A percentile compares a stretch with the other conserved stretches of the same genome.
phyloP scores from a whole-genome alignment of 2,113 vertebrate genomes.

The Archocentrus centrarchus region DNA sequence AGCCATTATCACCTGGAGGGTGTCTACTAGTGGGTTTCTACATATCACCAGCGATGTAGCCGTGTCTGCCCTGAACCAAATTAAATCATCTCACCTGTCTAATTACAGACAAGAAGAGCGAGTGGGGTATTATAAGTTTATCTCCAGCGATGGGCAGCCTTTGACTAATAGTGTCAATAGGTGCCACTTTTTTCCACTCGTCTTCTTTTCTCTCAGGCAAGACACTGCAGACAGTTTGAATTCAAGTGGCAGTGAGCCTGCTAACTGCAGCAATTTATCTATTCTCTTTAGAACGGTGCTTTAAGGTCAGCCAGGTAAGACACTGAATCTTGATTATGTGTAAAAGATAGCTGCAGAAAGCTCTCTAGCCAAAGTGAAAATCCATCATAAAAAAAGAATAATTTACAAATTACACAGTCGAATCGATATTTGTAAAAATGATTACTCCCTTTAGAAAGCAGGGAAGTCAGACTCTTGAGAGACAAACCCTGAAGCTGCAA shows the following conservation, averaged over 20 bases:
- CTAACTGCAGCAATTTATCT: constrained; percentile 69
- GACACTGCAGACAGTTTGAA: constrained; percentile 49
- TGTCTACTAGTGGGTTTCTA: constrained; percentile 28
- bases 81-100: constrained; percentile 68
- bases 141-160: constrained; percentile 44
- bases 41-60: constrained; percentile 34
- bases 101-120: constrained; percentile 63
- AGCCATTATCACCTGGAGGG: constrained; percentile 51
- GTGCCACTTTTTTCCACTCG: constrained; percentile 17
- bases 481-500: constrained; percentile 14
- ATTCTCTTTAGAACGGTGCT: constrained; percentile 42
- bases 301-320: constrained; percentile 63
- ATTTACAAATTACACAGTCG: constrained; percentile 18
- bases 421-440: constrained; percentile 38
- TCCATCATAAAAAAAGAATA: constrained; percentile 28
- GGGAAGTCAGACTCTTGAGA: background rate
- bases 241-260: constrained; percentile 46
- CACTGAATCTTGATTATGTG: constrained; percentile 52
- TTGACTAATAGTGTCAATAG: constrained; percentile 52
- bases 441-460: background rate
- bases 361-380: constrained; percentile 29
- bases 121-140: constrained; percentile 46
- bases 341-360: constrained; percentile 31
- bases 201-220: constrained; percentile 6
- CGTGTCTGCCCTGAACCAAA: constrained; percentile 52